Percentiles rank a stretch among this genome's conserved stretches.
These are phyloP conservation scores for Ylistrum balloti DNA, from an alignment of 1,140 invertebrate genomes.

Conservation along the genomic window DNA sequence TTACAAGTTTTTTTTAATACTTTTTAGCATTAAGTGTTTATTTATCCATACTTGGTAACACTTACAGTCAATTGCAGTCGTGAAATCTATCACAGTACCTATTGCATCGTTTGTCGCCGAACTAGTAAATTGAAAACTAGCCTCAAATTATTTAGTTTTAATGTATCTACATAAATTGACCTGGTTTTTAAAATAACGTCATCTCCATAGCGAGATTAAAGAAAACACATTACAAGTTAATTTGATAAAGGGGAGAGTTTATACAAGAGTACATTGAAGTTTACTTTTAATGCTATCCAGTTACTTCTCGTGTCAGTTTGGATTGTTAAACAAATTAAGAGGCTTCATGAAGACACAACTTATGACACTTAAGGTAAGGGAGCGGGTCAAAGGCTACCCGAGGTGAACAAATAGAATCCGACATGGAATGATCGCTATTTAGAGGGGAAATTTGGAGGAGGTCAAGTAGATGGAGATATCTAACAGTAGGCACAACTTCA, in stretches of 20 bases:
- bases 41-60: too few species aligned
- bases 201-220: not conserved
- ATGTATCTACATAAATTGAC: not conserved
- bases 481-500: not conserved
- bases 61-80: too few species aligned
- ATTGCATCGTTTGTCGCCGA: too few species aligned
- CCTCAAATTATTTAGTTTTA: too few species aligned
- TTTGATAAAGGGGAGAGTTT: not conserved
- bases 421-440: constrained; percentile 11
- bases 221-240: not conserved
- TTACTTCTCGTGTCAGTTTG: not conserved
- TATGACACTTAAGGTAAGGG: not conserved
- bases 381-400: not conserved
- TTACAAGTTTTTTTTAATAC: too few species aligned
- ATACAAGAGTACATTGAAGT: not conserved
- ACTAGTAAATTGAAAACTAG: too few species aligned
- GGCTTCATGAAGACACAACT: not conserved
- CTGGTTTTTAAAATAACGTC: not conserved
- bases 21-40: too few species aligned
- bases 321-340: constrained; percentile 18
- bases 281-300: not conserved
- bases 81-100: too few species aligned
- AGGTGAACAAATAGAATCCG: constrained; percentile 8
- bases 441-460: constrained; percentile 13
- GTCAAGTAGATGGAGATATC: not conserved